Percentiles rank a stretch among this genome's conserved stretches.
These are phyloP conservation scores for Parambassis ranga DNA, from an alignment of 2,797 vertebrate genomes.

Conservation along the genomic window DNA sequence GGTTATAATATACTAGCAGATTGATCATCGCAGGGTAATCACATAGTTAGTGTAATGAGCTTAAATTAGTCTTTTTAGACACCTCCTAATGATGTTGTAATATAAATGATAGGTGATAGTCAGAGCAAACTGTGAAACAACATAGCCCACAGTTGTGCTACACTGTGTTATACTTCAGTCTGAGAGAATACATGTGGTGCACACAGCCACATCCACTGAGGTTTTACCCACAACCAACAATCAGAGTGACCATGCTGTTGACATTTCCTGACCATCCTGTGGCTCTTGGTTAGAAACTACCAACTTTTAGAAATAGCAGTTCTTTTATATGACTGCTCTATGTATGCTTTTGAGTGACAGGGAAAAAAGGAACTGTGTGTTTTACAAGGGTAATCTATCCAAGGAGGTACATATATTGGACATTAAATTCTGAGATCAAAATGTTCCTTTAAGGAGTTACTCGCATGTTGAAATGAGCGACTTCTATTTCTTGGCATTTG, in stretches of 20 bases:
- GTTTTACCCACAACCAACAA: slow-evolving; percentile 31
- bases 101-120: too few relatives aligned
- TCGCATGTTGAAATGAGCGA: too few relatives aligned
- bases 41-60: background rate
- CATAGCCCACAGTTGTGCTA: background rate
- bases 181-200: slow-evolving; percentile 17
- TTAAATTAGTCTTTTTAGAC: background rate
- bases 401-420: too few relatives aligned
- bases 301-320: background rate
- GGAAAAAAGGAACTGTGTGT: background rate
- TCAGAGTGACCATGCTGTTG: slow-evolving; percentile 34
- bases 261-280: slow-evolving; percentile 30
- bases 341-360: background rate
- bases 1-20: slow-evolving; percentile 5
- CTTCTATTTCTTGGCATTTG: background rate
- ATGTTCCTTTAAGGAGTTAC: too few relatives aligned
- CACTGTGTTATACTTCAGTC: background rate
- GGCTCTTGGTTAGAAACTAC: slow-evolving; percentile 18
- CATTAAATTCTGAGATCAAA: too few relatives aligned
- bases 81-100: background rate
- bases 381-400: background rate
- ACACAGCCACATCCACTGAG: slow-evolving; percentile 4
- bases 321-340: background rate
- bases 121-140: background rate
- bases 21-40: slow-evolving; percentile 5